Conservation (phyloP, 2,888 invertebrate genomes). For the Phortica magna region DNA sequence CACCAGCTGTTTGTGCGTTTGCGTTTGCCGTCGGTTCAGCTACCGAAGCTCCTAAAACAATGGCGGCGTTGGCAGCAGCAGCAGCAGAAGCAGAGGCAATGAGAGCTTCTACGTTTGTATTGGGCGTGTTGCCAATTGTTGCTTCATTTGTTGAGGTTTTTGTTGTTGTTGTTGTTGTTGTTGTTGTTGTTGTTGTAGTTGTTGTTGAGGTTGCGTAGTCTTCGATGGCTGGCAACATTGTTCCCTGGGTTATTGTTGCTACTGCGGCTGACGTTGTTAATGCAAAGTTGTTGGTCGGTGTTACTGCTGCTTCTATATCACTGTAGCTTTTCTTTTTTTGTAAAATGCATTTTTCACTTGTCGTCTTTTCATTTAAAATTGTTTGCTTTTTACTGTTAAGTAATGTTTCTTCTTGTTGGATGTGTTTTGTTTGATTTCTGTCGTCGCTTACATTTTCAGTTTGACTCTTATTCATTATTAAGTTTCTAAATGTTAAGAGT, state of each 20-base stretch:
- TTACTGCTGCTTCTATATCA: constrained; percentile 39
- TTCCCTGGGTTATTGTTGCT: constrained; percentile 48
- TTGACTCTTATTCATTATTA: constrained; percentile 9
- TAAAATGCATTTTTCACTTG: constrained; percentile 46
- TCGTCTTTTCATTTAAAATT: constrained; percentile 9
- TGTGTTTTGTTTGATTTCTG: background rate
- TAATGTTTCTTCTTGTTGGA: background rate
- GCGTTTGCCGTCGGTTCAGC: constrained; percentile 20
- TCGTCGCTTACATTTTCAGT: constrained; percentile 7
- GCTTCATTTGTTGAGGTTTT: constrained; percentile 37
- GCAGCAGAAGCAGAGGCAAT: background rate
- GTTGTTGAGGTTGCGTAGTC: constrained; percentile 57
- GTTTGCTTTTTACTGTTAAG: constrained; percentile 20
- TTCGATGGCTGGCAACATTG: constrained; percentile 62
- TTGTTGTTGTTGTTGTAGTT: constrained; percentile 55
- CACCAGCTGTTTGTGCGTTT: constrained; percentile 26
- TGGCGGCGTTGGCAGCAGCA: constrained; percentile 35
- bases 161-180: constrained; percentile 46
- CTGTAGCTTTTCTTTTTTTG: constrained; percentile 43
- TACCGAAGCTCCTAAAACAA: constrained; percentile 31
- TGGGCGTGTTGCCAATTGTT: constrained; percentile 42
- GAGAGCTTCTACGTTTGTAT: constrained; percentile 41
- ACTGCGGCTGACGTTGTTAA: constrained; percentile 39
- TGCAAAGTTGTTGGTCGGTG: constrained; percentile 22
- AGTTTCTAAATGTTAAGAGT: too few species aligned